Evolutionary conservation across 2,113 vertebrate genomes (phyloP).

Genomic region (Tetrax tetrax): DNA sequence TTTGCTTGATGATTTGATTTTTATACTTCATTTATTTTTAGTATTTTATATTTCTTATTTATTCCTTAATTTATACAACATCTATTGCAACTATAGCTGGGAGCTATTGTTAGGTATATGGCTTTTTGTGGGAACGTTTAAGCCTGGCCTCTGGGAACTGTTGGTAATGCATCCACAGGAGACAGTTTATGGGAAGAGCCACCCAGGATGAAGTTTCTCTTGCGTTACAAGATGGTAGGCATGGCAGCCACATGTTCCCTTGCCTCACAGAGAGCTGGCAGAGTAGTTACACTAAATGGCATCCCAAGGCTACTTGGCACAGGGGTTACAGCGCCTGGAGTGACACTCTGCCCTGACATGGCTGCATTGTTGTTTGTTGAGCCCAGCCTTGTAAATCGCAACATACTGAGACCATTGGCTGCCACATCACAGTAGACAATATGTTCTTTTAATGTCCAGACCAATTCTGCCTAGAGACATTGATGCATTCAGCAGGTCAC

Average conservation of each 20-base stretch:
- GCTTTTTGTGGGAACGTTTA: background rate
- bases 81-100: background rate
- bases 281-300: background rate
- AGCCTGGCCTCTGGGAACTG: background rate
- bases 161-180: background rate
- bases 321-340: background rate
- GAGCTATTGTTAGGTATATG: background rate
- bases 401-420: background rate
- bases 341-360: background rate
- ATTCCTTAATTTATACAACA: background rate
- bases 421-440: background rate
- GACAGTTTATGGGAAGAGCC: background rate
- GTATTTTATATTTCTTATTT: background rate
- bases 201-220: background rate
- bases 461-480: background rate
- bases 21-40: background rate
- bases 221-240: background rate
- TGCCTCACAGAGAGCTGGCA: background rate
- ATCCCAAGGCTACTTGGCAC: background rate
- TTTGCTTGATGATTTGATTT: background rate
- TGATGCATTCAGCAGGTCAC: background rate
- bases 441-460: background rate
- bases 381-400: background rate
- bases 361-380: background rate
- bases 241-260: fast-evolving